Conservation (phyloP, 2,888 invertebrate genomes). For the Epirrhoe tristata region DNA sequence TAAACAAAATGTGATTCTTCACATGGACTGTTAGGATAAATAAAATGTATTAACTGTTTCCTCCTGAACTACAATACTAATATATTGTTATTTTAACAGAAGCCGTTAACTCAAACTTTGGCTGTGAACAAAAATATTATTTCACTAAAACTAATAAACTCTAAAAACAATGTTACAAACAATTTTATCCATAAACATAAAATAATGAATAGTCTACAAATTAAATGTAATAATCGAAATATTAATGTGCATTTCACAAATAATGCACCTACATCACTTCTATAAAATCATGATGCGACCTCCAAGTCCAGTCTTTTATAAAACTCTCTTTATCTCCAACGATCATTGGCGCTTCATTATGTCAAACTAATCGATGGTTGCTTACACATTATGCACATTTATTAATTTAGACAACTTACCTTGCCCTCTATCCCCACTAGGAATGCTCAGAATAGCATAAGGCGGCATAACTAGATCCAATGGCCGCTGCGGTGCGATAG, state of each 20-base stretch:
- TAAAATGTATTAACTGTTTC: constrained; percentile 24
- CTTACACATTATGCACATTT: constrained; percentile 26
- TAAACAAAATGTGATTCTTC: background rate
- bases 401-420: constrained; percentile 55
- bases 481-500: constrained; percentile 51
- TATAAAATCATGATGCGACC: constrained; percentile 26
- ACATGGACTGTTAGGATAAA: constrained; percentile 11
- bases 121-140: constrained; percentile 66
- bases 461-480: constrained; percentile 60
- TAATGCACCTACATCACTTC: constrained; percentile 21
- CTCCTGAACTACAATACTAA: constrained; percentile 20
- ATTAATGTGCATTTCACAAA: constrained; percentile 24
- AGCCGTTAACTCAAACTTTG: constrained; percentile 62
- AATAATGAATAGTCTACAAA: constrained; percentile 59
- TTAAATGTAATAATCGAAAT: constrained; percentile 52
- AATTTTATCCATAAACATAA: constrained; percentile 75
- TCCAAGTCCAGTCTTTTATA: constrained; percentile 39
- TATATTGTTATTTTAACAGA: constrained; percentile 36
- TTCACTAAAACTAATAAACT: constrained; percentile 67
- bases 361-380: constrained; percentile 9
- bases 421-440: constrained; percentile 73
- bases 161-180: constrained; percentile 75
- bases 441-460: constrained; percentile 65
- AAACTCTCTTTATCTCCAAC: constrained; percentile 26
- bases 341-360: constrained; percentile 1